These are phyloP conservation scores for Mionectes olivaceus DNA, from an alignment of 2,797 vertebrate genomes.

Conservation along the genomic window DNA sequence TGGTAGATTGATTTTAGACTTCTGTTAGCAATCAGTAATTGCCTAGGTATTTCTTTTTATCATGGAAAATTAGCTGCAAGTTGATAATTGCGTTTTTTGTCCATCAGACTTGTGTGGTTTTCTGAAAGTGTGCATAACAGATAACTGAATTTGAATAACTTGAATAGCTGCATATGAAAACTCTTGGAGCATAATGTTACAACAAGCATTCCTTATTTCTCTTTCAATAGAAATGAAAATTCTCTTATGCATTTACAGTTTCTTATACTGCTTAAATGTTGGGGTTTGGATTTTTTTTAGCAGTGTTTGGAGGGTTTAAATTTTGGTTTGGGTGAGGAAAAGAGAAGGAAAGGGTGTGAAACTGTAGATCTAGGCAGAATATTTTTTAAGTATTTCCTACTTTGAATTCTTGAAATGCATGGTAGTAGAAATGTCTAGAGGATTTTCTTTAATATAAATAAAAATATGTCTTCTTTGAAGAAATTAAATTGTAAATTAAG, in stretches of 20 bases:
- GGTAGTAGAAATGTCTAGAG: neutral
- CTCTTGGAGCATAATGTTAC: neutral
- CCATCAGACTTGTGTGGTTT: slow-evolving; percentile 15
- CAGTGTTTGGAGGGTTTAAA: neutral
- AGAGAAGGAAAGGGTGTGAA: neutral
- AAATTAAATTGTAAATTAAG: neutral
- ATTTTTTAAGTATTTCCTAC: neutral
- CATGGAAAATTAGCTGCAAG: slow-evolving; percentile 50
- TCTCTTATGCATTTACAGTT: neutral
- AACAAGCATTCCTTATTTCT: neutral
- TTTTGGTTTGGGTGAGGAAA: neutral
- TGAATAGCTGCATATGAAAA: slow-evolving; percentile 38
- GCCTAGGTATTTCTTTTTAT: neutral
- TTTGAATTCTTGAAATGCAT: neutral
- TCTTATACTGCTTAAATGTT: neutral
- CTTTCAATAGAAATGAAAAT: neutral
- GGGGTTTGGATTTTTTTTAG: neutral
- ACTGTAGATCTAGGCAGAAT: neutral
- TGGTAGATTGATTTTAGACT: slow-evolving; percentile 2
- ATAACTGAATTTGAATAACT: slow-evolving; percentile 56
- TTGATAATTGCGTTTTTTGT: slow-evolving; percentile 46
- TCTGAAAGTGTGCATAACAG: slow-evolving; percentile 25
- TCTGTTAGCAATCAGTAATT: slow-evolving; percentile 46
- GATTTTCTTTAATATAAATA: neutral
- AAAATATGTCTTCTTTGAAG: neutral